Base-by-base conservation (phyloP, 1,140 invertebrate genomes). In the Saccostrea cuccullata region DNA sequence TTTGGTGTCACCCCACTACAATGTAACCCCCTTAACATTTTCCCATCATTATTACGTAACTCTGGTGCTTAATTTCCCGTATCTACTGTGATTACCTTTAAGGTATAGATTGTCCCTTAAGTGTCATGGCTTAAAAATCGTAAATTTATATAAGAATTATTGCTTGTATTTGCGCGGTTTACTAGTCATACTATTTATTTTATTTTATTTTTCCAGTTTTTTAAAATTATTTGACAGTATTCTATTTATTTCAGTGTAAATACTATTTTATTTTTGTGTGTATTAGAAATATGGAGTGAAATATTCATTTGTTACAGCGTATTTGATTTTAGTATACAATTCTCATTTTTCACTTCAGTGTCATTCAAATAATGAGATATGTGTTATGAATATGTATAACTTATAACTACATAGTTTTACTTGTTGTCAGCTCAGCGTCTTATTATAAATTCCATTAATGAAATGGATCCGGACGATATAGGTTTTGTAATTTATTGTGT, bases 41-140 rank as follows among this genome's bases (percentile, higher is more conserved):
- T 47, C 9, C 47, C 47, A 47, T 47, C 47, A 8, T 6, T 47
- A 47, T 47, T 5, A 77, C 12, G 70, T 77, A 77, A 26, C 67
- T 12, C 70, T 77, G 70, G 70, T 77, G 70, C 70, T 77, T 64
- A 64, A 20, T 30, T 23, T 77, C 70, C 23, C 15, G 9, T 8
- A 77, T 77, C 15, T 36, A 77, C 70, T 77, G 70, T 77, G 70
- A 77, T 77, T 77, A 13, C 70, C 58, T n/a, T 20, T 77, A 77
- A 26, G 70, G 26, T 77, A n/a, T n/a, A 77, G 11, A 77, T 13
- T 77, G 30, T 36, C 30, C 26, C 23, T 30, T 77, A 26, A 77
- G 26, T 36, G 70, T 36, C 70, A 77, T 77, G 11, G 70, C 26
- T 77, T 77, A 8, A 17, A n/a, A n/a, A 67, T 67, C 60, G 60